phyloP scores from a whole-genome alignment of 1,140 invertebrate species.

The Solenopsis invicta region DNA sequence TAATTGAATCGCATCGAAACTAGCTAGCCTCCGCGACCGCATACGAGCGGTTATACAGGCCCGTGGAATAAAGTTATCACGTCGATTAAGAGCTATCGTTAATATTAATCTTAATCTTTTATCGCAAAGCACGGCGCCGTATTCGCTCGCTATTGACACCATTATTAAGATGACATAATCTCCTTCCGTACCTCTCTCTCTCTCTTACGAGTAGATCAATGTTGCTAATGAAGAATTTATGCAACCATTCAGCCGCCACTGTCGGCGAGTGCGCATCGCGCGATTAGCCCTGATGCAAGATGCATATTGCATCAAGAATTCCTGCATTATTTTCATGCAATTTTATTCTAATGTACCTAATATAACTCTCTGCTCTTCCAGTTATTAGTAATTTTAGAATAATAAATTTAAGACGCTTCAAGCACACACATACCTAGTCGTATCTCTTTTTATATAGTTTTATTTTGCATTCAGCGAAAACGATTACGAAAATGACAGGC shows the following conservation, averaged over 20 bases:
- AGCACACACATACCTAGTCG: not conserved
- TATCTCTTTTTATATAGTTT: not conserved
- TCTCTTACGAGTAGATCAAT: no score
- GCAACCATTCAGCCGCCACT: not conserved
- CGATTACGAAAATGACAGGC: not conserved
- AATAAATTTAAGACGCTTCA: not conserved
- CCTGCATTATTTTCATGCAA: not conserved
- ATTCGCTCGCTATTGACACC: not conserved
- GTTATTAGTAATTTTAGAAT: not conserved
- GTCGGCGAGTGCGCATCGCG: not conserved
- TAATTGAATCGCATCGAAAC: constrained; percentile 25
- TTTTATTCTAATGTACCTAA: not conserved
- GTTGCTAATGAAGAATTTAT: constrained; percentile 13
- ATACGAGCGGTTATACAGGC: not conserved
- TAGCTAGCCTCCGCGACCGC: not conserved
- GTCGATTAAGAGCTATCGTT: constrained; percentile 20
- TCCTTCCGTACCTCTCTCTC: not conserved
- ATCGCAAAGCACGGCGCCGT: not conserved
- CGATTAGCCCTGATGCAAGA: not conserved
- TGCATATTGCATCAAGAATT: not conserved
- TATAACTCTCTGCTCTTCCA: not conserved
- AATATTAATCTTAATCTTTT: not conserved
- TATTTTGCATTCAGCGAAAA: not conserved
- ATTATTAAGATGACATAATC: constrained; percentile 28
- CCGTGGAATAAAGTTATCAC: constrained; percentile 16